Evolutionary conservation across 1,140 invertebrate genomes (phyloP).

Genomic region (Gryon sp.): DNA sequence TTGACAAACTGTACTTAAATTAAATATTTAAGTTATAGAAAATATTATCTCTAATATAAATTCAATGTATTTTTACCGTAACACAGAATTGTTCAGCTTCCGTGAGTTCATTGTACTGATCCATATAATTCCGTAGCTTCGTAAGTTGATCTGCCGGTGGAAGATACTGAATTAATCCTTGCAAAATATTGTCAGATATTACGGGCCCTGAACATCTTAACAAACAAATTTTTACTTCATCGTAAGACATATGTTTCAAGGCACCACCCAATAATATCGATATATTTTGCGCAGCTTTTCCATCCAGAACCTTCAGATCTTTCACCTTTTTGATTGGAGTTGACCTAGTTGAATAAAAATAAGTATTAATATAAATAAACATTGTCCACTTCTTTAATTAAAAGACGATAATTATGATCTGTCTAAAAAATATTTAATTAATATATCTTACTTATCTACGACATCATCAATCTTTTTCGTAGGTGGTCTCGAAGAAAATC

Average conservation of each 20-base stretch:
- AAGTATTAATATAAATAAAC: constrained; percentile 57
- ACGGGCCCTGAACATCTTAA: constrained; percentile 92
- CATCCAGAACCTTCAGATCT: constrained; percentile 94
- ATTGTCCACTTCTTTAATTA: too few relatives aligned
- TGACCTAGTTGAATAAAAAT: constrained; percentile 73
- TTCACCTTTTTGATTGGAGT: constrained; percentile 91
- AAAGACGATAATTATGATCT: too few relatives aligned
- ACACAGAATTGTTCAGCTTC: constrained; percentile 97
- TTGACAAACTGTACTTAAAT: too few relatives aligned
- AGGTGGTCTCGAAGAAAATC: constrained; percentile 93
- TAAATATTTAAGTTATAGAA: background rate
- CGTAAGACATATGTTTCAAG: constrained; percentile 92
- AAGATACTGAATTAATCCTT: constrained; percentile 92
- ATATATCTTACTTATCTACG: constrained; percentile 83
- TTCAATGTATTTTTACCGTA: constrained; percentile 82
- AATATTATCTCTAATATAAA: background rate
- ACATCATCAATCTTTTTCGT: constrained; percentile 86
- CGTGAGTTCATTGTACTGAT: constrained; percentile 89
- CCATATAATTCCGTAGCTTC: constrained; percentile 88
- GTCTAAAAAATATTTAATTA: too few relatives aligned
- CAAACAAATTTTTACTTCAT: constrained; percentile 91
- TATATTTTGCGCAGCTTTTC: constrained; percentile 97
- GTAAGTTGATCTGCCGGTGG: constrained; percentile 94
- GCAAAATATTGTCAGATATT: constrained; percentile 89
- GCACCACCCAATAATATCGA: constrained; percentile 93